Base-by-base conservation (phyloP, 2,113 vertebrate genomes). In the Sterna hirundo region DNA sequence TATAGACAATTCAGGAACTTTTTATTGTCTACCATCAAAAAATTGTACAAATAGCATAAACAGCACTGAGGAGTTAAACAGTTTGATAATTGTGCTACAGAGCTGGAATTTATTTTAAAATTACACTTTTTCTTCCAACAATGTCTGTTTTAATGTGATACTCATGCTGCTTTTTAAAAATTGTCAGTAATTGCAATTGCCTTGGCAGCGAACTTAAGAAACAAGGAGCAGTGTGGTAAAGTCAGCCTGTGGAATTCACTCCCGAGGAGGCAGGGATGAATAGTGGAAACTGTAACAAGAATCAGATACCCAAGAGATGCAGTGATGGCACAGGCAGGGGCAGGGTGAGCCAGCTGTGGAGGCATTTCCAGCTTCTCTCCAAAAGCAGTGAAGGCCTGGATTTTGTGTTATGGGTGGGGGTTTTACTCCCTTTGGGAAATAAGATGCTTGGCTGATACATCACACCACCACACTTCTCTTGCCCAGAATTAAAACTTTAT, bases 351-450 rank as follows among this genome's bases (percentile, higher is more conserved):
- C 15, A 16, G 36, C 22, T 38, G 2, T 29, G 23, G 47, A n/a
- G 10, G 6, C 0, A 0, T 21, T 76, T 58, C 36, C 0, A 0
- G 1, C 25, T 30, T 22, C 13, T 42, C 22, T 74, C 30, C 4
- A 7, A 29, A 20, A 71, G 26, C 13, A 32, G 19, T 16, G 62
- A 54, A n/a, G 13, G 38, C 9, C 12, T 38, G 32, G 22, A 11
- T 21, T 81, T 62, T 1, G 10, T 51, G 3, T 32, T 52, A 11
- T 1, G 15, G 40, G 13, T 17, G 6, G 20, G 12, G 17, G 9
- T 30, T 65, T 61, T 71, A 13, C 18, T 57, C 4, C 55, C 6
- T 19, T 65, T 36, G 29, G 54, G 25, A 79, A 79, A 30, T 5
- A 22, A 34, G 29, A 15, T 17, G 10, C 6, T 9, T 32, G 42